Percentiles rank a stretch among this genome's conserved stretches.
These are phyloP conservation scores for Nasonovia ribisnigri DNA, from an alignment of 2,888 invertebrate genomes.

Conservation along the genomic window DNA sequence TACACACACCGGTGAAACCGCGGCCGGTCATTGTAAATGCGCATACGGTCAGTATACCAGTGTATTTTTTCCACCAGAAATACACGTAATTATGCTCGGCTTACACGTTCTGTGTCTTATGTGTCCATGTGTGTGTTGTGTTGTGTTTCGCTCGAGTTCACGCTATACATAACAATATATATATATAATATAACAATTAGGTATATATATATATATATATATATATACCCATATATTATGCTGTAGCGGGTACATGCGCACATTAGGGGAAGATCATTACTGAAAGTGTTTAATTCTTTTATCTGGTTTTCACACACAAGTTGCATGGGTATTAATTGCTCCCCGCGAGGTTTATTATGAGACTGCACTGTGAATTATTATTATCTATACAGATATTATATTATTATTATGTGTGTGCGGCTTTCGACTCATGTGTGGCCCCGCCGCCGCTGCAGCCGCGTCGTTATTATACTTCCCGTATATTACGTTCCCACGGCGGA, in stretches of 20 bases:
- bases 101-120: constrained; percentile 15
- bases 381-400: neutral
- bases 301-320: constrained; percentile 49
- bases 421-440: constrained; percentile 45
- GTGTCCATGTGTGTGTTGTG: neutral
- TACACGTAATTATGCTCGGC: constrained; percentile 33
- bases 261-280: constrained; percentile 48
- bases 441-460: neutral
- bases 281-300: constrained; percentile 63
- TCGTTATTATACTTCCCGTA: constrained; percentile 61
- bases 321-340: constrained; percentile 39
- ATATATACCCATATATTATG: too few species aligned
- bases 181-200: neutral
- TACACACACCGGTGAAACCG: constrained; percentile 39
- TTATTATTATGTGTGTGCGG: constrained; percentile 33
- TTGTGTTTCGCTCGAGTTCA: constrained; percentile 26
- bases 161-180: neutral
- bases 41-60: neutral
- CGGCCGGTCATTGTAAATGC: constrained; percentile 22
- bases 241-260: neutral
- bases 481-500: constrained; percentile 55
- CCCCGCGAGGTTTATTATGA: constrained; percentile 33
- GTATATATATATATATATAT: too few species aligned
- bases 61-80: constrained; percentile 54
- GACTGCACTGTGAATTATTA: constrained; percentile 61